These are phyloP conservation scores for Tragelaphus strepsiceros DNA, from an alignment of 2,113 vertebrate genomes.

Conservation along the genomic window DNA sequence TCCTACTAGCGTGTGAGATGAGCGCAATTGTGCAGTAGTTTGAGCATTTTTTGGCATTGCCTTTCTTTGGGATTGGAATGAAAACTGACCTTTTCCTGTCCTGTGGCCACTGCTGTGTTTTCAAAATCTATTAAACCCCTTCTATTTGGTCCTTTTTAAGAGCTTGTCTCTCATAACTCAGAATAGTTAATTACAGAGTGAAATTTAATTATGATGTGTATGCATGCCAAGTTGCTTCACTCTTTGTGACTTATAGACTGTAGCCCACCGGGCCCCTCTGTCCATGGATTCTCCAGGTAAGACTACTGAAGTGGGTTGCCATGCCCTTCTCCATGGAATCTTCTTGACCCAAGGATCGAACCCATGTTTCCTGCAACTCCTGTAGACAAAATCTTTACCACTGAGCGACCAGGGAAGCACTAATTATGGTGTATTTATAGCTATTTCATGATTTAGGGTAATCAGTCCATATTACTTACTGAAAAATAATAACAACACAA, in stretches of 20 bases:
- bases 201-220: not conserved
- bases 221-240: not conserved
- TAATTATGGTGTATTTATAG: not conserved
- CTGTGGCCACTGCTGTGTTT: no score
- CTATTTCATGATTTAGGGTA: not conserved
- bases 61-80: no score
- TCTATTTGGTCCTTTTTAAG: not conserved
- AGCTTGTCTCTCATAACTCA: not conserved
- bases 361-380: not conserved
- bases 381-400: not conserved
- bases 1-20: no score
- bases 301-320: not conserved
- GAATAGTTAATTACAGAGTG: not conserved
- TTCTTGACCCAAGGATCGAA: not conserved
- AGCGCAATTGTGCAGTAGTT: no score
- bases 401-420: not conserved
- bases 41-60: no score
- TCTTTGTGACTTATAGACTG: not conserved
- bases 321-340: not conserved
- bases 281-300: not conserved
- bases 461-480: not conserved
- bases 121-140: no score
- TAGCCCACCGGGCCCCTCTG: not conserved
- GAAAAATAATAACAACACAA: not conserved
- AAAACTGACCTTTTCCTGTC: no score